Base-by-base conservation (phyloP, 2,113 vertebrate species). In the Rhagologus leucostigma region DNA sequence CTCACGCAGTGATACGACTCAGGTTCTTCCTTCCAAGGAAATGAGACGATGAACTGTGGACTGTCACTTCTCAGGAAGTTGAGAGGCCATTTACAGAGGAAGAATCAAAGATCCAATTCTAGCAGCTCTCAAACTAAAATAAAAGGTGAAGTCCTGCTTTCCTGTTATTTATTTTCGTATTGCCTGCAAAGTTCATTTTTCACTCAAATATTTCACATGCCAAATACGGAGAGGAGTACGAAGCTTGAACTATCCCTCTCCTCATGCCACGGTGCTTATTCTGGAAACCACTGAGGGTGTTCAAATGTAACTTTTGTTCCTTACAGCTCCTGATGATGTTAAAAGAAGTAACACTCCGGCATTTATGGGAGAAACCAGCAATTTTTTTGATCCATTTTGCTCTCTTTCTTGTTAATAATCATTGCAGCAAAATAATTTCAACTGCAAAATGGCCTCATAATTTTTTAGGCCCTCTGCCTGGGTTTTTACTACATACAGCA, bases 1-100 rank as follows among this genome's bases (percentile, higher is more conserved):
- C 50, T 69, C 33, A 19, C 0, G 0, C 6, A 27, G 49, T 26
- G 22, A 70, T 22, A 26, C 3, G 0, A 35, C 44, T 89, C 35
- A 37, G 41, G 12, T 39, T 79, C 85, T 82, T 62, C 44, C 29
- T 73, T 87, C 82, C 39, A 10, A 69, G 44, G 63, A 93, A 92
- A 68, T 22, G 53, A 93, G 70, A 53, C 0, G 1, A 30, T 29
- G 16, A 85, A 62, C 50, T 74, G 55, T 11, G 65, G 16, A 85
- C 74, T 49, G 11, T 11, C 37, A 52, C 30, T 55, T 39, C 57
- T 64, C 39, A 75, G 69, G 47, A 87, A 87, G 13, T 2, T 35
- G 30, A 79, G 27, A 78, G n/a, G 13, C 19, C 3, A 0, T 69
- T 95, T 49, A 76, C 35, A 80, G n/a, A 88, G 29, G n/a, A 64